Conservation (phyloP, 2,113 vertebrate species). For the Struthidea cinerea region DNA sequence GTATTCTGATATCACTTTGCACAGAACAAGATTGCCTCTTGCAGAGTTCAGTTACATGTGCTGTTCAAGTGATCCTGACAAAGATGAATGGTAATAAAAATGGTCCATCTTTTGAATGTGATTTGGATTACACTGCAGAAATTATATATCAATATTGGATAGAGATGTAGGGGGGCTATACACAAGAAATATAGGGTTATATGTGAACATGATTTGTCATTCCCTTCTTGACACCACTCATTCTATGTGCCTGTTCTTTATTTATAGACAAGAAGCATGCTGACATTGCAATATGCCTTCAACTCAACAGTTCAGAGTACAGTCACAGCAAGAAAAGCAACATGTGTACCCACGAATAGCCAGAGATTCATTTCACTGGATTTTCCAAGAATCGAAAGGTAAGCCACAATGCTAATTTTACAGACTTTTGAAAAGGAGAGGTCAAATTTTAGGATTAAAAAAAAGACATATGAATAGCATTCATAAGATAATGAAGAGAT, state of each 20-base stretch:
- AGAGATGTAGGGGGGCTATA: not conserved
- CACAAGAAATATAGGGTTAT: not conserved
- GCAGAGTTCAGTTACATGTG: not conserved
- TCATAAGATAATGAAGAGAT: not conserved
- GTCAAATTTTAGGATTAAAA: not conserved
- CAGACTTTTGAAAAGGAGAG: not conserved
- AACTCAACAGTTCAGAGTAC: not conserved
- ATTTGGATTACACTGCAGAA: constrained; percentile 40
- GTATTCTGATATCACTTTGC: not conserved
- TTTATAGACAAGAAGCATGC: constrained; percentile 41
- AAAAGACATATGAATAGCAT: not conserved
- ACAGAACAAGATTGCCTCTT: not conserved
- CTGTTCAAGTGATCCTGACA: constrained; percentile 11
- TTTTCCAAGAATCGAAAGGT: constrained; percentile 16
- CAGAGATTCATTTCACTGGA: not conserved
- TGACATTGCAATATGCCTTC: constrained; percentile 28
- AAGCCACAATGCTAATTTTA: not conserved
- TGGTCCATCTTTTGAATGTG: not conserved
- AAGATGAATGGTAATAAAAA: constrained; percentile 1
- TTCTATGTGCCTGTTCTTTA: constrained; percentile 17
- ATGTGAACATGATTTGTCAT: not conserved
- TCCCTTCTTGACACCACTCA: constrained; percentile 17
- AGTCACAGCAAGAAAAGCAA: constrained; percentile 16
- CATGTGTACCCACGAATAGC: not conserved
- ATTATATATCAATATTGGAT: not conserved